phyloP scores from a whole-genome alignment of 2,888 invertebrate species.

The Venustoraphidia nigricollis region DNA sequence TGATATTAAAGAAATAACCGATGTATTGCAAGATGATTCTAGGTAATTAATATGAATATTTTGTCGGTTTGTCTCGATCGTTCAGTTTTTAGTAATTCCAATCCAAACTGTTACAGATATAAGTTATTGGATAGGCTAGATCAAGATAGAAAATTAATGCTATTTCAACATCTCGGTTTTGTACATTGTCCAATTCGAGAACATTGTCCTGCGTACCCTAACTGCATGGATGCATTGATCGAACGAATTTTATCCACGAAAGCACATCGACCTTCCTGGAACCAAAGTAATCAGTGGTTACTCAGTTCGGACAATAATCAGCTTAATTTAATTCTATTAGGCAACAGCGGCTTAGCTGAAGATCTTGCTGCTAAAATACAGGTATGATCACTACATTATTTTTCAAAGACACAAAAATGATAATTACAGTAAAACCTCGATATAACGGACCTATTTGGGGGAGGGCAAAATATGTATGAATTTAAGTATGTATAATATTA shows the following conservation, averaged over 20 bases:
- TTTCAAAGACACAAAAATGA: no score
- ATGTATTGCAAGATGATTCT: constrained; percentile 81
- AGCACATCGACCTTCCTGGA: constrained; percentile 50
- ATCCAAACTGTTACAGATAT: constrained; percentile 42
- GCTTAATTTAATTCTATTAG: constrained; percentile 77
- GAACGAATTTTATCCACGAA: constrained; percentile 53
- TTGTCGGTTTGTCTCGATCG: background rate
- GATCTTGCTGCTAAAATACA: constrained; percentile 75
- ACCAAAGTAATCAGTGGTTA: constrained; percentile 46
- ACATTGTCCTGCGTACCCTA: constrained; percentile 81
- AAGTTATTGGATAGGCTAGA: constrained; percentile 86
- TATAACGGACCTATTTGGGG: no score
- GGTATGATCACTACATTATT: no score
- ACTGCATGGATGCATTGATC: constrained; percentile 64
- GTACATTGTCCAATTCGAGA: constrained; percentile 89
- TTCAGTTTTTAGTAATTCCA: constrained; percentile 1
- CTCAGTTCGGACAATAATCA: constrained; percentile 51
- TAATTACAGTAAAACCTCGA: no score
- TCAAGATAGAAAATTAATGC: constrained; percentile 85
- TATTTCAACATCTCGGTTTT: constrained; percentile 90
- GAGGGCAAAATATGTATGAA: no score
- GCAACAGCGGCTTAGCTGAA: constrained; percentile 72
- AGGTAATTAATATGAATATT: constrained; percentile 34
- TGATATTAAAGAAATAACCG: constrained; percentile 85
- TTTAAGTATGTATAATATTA: no score